Evolutionary conservation across 2,888 invertebrate genomes (phyloP), one percentile per base, ranked within the genome.

Genomic region (Rambutsinella grinnellia): DNA sequence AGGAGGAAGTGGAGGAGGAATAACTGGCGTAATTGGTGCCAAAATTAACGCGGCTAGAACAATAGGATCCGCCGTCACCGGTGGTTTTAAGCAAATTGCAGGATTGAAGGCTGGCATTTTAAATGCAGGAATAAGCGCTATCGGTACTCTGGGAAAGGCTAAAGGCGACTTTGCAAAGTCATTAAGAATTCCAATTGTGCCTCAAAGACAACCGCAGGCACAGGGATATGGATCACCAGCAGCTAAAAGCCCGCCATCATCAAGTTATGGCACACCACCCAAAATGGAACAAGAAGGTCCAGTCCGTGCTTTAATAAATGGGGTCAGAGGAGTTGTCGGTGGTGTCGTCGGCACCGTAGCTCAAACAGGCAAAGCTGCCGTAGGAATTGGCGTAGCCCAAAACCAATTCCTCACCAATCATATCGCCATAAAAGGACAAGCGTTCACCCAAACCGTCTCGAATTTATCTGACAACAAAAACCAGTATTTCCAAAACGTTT

Each of bases 391-490:
- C 3, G 5, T 70, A 36, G 56, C 54, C 21, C 61, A 62, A 54
- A 62, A 62, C 13, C 26, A 70, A 15, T 70, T 70, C 53, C 47
- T 70, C 23, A 70, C 54, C n/a, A 70, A 70, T 53, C 61, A 70
- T 44, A 56, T 70, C 24, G 70, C 44, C 17, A 70, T 70, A 23
- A 70, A 61, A 17, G 70, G 70, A 21, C 70, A 70, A 47, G 56
- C 56, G 3, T 62, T 70, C n/a, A 70, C 70, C 21, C 60, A 70
- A 8, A 56, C 56, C 1, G 62, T 70, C n/a, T 53, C 70, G 17
- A 70, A 62, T 17, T 62, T 54, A 24, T 15, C 62, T 13, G 44
- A 17, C 0, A 70, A 70, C 19, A 53, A 70, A 23, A 70, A 70
- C 19, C 61, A 70, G 27, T 70, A 70, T 27, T 70, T 54, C 10